Evolutionary conservation across 92 coral and sea anemone species (phyloP), one percentile per base, ranked within the genome.

Genomic region (Heteractis magnifica): DNA sequence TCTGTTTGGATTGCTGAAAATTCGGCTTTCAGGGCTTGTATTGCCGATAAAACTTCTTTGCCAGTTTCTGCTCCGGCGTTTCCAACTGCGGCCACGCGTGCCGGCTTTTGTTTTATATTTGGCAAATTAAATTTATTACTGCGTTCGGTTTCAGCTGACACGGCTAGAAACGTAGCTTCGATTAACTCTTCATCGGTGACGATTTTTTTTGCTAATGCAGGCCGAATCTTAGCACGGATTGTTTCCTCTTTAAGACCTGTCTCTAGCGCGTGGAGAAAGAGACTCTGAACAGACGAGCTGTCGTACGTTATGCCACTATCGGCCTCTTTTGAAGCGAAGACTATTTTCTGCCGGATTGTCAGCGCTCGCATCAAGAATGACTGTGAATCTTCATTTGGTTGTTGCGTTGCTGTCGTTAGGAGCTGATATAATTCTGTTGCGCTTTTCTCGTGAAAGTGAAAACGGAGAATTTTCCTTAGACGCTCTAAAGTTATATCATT

Each of bases 201-300:
- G 26, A 0, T 1, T 26, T 26, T 26, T 26, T 26, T 26, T 26
- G 26, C 26, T 26, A 26, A 26, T 26, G 26, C 26, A 26, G 26
- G 26, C 1, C 26, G 26, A 26, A 26, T 26, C 26, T 26, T 26
- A 26, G 26, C 26, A 26, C 26, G 26, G 26, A 26, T 26, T 26
- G 26, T 26, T 26, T 26, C 1, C 26, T 26, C 26, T 26, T 53
- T 53, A 53, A 53, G 59, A 51, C 86, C 91, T n/a, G 93, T 90
- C 74, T 90, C 93, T 0, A 90, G 52, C 58, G 91, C 93, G 86
- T 85, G 89, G 1, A 91, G 85, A 64, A 91, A 90, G 48, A 91
- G 76, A 9, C 82, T 71, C 53, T 91, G 91, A 13, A 91, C 89
- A 81, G 89, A 77, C 2, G 51, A 10, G 10, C 60, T 72, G 78